A percentile compares a stretch with the other conserved stretches of the same genome.
These are phyloP conservation scores for Piaya cayana DNA, from an alignment of 2,113 vertebrate species.

Conservation along the genomic window DNA sequence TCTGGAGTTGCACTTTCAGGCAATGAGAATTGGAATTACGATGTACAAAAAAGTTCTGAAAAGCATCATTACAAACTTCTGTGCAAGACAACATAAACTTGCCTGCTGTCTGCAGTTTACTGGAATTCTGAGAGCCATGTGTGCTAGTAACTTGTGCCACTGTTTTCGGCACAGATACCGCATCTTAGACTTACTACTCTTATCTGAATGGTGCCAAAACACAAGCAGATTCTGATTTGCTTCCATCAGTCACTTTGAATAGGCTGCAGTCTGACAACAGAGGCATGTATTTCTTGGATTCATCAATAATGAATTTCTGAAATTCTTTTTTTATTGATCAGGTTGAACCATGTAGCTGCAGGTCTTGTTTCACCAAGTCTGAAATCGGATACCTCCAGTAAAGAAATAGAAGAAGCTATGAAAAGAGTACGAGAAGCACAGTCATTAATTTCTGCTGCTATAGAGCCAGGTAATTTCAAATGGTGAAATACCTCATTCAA, in stretches of 20 bases:
- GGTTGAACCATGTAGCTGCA: slow-evolving; percentile 92
- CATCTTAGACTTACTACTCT: too few relatives aligned
- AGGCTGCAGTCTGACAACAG: accelerated
- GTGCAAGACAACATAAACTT: neutral
- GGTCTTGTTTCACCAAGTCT: slow-evolving; percentile 89
- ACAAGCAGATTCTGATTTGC: too few relatives aligned
- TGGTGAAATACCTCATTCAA: accelerated
- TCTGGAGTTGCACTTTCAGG: neutral
- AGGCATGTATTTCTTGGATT: accelerated
- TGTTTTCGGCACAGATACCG: neutral
- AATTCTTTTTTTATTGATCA: slow-evolving; percentile 11
- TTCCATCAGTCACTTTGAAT: neutral
- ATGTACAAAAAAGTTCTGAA: neutral
- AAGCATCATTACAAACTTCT: neutral
- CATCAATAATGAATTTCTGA: accelerated
- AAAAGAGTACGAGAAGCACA: slow-evolving; percentile 97
- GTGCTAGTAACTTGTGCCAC: neutral
- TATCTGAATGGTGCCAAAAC: neutral
- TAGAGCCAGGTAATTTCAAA: slow-evolving; percentile 89
- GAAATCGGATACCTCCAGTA: slow-evolving; percentile 93
- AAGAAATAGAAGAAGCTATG: slow-evolving; percentile 99
- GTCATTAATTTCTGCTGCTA: slow-evolving; percentile 96
- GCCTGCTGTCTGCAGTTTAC: neutral
- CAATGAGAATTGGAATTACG: neutral
- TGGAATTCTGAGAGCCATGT: neutral